These are phyloP conservation scores for Stenurella melanura DNA, from an alignment of 2,888 invertebrate species.

Conservation along the genomic window DNA sequence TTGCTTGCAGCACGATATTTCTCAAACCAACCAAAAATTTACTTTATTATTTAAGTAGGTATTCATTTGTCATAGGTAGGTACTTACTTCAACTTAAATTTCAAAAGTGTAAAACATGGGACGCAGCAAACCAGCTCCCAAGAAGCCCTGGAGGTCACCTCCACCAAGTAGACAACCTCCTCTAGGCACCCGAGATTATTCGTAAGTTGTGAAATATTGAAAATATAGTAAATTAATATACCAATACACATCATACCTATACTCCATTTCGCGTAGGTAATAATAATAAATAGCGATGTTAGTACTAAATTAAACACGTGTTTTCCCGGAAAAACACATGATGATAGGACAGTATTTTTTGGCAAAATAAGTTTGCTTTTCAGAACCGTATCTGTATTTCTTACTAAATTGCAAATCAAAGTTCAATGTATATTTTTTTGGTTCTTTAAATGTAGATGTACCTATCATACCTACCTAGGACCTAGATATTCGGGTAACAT, in stretches of 20 bases:
- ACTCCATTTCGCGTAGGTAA: no score
- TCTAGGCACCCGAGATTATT: constrained; percentile 45
- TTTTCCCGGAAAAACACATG: constrained; percentile 4
- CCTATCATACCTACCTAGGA: no score
- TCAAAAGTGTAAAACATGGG: constrained; percentile 51
- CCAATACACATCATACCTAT: no score
- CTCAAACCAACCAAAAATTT: no score
- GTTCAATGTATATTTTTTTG: background rate
- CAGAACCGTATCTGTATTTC: background rate
- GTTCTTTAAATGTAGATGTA: no score
- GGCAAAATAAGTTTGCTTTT: background rate
- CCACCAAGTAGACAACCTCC: constrained; percentile 59
- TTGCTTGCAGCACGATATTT: no score
- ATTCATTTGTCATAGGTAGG: constrained; percentile 2
- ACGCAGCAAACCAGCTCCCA: constrained; percentile 56
- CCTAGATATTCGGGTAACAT: no score
- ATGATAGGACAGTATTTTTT: constrained; percentile 1
- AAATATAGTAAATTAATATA: no score
- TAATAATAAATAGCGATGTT: no score
- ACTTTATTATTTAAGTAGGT: background rate
- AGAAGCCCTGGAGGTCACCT: constrained; percentile 58
- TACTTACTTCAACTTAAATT: constrained; percentile 26
- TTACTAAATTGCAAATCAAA: background rate
- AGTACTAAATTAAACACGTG: no score
- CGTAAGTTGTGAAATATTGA: constrained; percentile 46